phyloP scores from a whole-genome alignment of 2,797 vertebrate species.

The Sarcoramphus papa region DNA sequence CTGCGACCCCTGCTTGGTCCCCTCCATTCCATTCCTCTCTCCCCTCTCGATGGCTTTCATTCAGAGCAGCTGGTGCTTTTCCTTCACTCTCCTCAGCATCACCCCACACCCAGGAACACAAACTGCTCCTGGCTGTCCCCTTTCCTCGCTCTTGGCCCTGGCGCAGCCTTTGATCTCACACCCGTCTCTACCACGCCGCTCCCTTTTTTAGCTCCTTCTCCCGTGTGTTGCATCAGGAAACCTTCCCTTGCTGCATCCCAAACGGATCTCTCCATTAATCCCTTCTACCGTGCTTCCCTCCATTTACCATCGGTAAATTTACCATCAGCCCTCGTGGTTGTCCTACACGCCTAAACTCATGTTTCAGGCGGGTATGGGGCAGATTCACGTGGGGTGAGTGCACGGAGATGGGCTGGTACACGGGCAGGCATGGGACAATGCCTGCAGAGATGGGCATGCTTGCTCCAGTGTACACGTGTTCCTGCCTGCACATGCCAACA shows the following conservation, averaged over 20 bases:
- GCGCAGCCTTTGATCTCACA: background rate
- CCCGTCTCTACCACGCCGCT: rapidly evolving
- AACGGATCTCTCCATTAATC: background rate
- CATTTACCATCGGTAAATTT: background rate
- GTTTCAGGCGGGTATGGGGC: background rate
- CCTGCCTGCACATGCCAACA: slow-evolving; percentile 31
- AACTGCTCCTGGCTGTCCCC: background rate
- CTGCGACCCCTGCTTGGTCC: background rate
- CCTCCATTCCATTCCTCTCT: background rate
- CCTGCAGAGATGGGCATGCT: background rate
- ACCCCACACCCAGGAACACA: background rate
- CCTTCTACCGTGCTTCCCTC: background rate
- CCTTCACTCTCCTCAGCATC: background rate
- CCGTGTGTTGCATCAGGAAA: background rate
- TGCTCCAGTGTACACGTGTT: background rate
- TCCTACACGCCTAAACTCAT: background rate
- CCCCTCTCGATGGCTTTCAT: background rate
- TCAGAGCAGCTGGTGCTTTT: background rate
- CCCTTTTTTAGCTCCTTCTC: background rate
- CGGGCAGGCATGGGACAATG: background rate
- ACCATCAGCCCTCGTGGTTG: rapidly evolving
- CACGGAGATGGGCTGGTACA: background rate
- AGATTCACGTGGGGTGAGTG: background rate
- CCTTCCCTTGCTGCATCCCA: background rate
- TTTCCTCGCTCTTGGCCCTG: background rate